Evolutionary conservation across 2,888 invertebrate species (phyloP), one percentile per base, ranked within the genome.

Genomic region (Proisotoma minuta): DNA sequence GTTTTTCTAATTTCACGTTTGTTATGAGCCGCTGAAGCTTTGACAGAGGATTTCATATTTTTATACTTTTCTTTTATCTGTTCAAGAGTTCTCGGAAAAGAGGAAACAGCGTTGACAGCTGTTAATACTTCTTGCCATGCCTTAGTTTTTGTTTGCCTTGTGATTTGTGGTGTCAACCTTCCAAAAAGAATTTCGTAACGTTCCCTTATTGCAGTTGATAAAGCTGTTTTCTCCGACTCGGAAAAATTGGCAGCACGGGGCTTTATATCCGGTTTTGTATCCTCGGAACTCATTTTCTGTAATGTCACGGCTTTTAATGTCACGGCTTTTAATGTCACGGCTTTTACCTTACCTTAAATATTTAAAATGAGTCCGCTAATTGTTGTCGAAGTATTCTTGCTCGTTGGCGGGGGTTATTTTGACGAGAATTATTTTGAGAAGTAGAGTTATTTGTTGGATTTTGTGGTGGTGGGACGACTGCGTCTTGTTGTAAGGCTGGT

Each of bases 61-160:
- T 56, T 28, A n/a, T 24, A 50, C 24, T 58, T 49, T 10, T 50
- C 23, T 22, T 49, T 49, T 5, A 26, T 4, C 27, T 62, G 43
- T 1, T 27, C 10, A 1, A 52, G 1, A 18, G 0, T 53, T 3
- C 58, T 20, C 2, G 23, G 12, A 5, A 3, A 23, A 1, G 26
- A 23, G 3, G 39, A 29, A 10, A 57, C 52, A 1, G 40, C 18
- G 26, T 62, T 62, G 0, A 62, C 52, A 1, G 40, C 26, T 2
- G 10, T 12, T 0, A 40, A 3, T 1, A 62, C 24, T 3, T 34
- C 52, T n/a, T 29, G 18, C 62, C 62, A 62, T 12, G 39, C 39
- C 0, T 39, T 43, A 23, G 23, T 28, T 29, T 58, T 58, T 15
- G 15, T 4, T 8, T 20, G 20, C 3, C 28, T 28, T 3, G 50